Evolutionary conservation across 2,888 invertebrate species (phyloP), one percentile per base, ranked within the genome.

Genomic region (Rapana venosa): DNA sequence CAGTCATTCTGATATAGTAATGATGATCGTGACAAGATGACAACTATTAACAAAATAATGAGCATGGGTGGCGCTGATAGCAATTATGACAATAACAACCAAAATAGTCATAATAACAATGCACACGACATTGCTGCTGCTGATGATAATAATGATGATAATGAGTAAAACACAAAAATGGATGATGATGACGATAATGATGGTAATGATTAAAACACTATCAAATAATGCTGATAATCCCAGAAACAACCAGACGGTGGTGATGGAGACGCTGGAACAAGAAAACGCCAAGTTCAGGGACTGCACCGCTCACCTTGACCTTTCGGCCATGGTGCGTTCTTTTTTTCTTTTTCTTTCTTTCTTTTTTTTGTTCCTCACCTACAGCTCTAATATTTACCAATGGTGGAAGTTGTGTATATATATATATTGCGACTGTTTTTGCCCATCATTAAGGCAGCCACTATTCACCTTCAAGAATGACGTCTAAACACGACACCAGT

Each of bases 241-340:
- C 92, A 96, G 96, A 89, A 93, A 94, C 83, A 96, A 94, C 87
- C 96, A 96, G 91, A 94, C 92, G 84, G 94, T 96, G 66, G 93
- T 96, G 22, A 94, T 95, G 58, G 96, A 96, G 91, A 95, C 96
- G 30, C 92, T 96, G 47, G 94, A 95, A 91, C 96, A 96, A 90
- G 96, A 96, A 92, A 96, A 95, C 91, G 90, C 93, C 47, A 95
- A 95, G 92, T 95, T 96, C 91, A 85, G 87, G 32, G 95, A 96
- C 22, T 94, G 94, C 83, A 92, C 93, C 30, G 92, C 94, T 20
- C 91, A 94, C 90, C 93, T 91, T 87, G 92, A 95, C 77, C 92
- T 96, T 5, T 92, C 92, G 56, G 94, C 95, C 47, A 94, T 94
- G 86, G 95, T 95, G 94, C 93, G 92, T 91, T 20, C 26, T 74